phyloP scores from a whole-genome alignment of 2,797 vertebrate species.

The Halcyon chelicuti region DNA sequence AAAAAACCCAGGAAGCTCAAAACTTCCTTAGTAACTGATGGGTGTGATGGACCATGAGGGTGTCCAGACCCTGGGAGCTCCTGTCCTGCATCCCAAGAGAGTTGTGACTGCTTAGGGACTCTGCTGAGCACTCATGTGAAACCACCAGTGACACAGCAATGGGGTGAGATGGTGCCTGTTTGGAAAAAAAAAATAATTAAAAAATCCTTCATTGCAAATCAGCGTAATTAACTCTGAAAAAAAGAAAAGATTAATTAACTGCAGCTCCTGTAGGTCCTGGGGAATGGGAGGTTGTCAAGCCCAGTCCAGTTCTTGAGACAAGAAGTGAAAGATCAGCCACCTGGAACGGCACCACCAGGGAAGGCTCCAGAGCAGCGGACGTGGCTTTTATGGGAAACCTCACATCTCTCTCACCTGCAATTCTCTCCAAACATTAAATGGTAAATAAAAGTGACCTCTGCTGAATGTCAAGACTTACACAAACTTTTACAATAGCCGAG shows the following conservation, averaged over 20 bases:
- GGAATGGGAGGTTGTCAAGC: not conserved
- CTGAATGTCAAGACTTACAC: not conserved
- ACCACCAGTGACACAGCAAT: accelerated
- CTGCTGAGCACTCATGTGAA: accelerated
- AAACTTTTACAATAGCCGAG: not conserved
- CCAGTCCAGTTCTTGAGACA: not conserved
- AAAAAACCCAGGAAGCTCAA: not conserved
- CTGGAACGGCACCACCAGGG: not conserved
- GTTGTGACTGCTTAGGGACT: accelerated
- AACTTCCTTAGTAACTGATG: not conserved
- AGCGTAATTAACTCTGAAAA: not conserved
- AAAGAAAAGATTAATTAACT: not conserved
- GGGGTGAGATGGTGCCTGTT: not conserved
- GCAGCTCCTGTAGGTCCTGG: not conserved
- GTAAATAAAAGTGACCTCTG: not conserved
- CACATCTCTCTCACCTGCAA: not conserved
- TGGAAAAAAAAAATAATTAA: no score
- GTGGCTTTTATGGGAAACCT: not conserved
- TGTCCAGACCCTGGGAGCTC: not conserved
- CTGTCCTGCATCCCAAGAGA: not conserved
- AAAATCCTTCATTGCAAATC: not conserved
- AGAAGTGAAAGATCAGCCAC: constrained; percentile 9
- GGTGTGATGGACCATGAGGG: not conserved
- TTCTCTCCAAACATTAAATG: not conserved
- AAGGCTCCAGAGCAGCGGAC: accelerated